Conservation (phyloP, 1,140 invertebrate genomes). For the Ptiloglossa arizonensis region DNA sequence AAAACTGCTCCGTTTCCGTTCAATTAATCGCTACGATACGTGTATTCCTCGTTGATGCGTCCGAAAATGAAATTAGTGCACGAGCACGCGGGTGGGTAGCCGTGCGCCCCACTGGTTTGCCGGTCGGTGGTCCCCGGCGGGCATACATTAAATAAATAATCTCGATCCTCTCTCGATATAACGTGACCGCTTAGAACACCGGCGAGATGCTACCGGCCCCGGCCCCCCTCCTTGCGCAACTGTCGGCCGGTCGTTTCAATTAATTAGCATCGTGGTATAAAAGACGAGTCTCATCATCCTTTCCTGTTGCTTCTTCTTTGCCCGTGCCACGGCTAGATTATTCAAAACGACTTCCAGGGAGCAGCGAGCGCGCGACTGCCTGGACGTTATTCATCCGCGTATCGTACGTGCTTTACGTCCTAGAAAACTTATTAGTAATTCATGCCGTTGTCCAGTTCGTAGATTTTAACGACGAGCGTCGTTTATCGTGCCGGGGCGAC, state of each 20-base stretch:
- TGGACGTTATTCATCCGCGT: constrained; percentile 54
- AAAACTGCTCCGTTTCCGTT: constrained; percentile 37
- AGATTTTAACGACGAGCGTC: constrained; percentile 47
- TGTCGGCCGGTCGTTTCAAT: constrained; percentile 68
- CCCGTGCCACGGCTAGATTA: constrained; percentile 51
- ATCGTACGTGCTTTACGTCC: constrained; percentile 59
- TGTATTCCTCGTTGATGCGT: constrained; percentile 24
- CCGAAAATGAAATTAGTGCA: constrained; percentile 65
- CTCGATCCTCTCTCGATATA: constrained; percentile 39
- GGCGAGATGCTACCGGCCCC: constrained; percentile 58
- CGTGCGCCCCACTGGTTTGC: constrained; percentile 57
- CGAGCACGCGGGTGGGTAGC: constrained; percentile 53
- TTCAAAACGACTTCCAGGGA: constrained; percentile 60
- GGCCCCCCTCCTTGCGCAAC: constrained; percentile 63
- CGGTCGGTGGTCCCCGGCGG: constrained; percentile 60
- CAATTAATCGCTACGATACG: constrained; percentile 8
- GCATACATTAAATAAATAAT: constrained; percentile 68
- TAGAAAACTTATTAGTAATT: constrained; percentile 63
- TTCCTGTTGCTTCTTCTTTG: constrained; percentile 26
- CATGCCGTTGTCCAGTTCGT: constrained; percentile 49
- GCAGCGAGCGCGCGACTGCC: constrained; percentile 31
- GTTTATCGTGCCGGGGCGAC: constrained; percentile 26
- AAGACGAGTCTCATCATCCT: constrained; percentile 65
- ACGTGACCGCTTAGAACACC: constrained; percentile 62
- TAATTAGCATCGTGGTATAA: constrained; percentile 68